Percentiles rank a stretch among this genome's conserved stretches.
Conservation (phyloP, 2,888 invertebrate species). For the Himalopsyche japonica region DNA sequence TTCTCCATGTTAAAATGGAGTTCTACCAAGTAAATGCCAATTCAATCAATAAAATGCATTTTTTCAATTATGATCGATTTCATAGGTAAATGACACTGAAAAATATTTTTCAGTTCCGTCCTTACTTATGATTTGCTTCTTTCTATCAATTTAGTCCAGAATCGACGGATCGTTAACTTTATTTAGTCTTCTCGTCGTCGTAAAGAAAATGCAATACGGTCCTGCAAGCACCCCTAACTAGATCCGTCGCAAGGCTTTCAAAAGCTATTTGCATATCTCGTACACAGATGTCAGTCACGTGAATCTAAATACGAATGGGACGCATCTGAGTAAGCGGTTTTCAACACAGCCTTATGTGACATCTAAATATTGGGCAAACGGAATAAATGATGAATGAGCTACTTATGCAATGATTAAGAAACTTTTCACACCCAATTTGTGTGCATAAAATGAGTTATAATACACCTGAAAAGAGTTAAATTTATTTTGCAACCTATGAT, state of each 20-base stretch:
- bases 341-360: not conserved
- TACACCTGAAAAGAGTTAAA: too few relatives aligned
- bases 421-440: not conserved
- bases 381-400: not conserved
- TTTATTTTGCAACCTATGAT: too few relatives aligned
- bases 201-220: not conserved
- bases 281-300: not conserved
- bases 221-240: not conserved
- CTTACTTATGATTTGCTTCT: too few relatives aligned
- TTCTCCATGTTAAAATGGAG: too few relatives aligned
- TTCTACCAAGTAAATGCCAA: too few relatives aligned
- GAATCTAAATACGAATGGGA: not conserved
- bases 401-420: not conserved
- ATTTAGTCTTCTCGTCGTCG: too few relatives aligned
- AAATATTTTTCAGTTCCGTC: too few relatives aligned
- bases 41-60: too few relatives aligned
- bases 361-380: not conserved
- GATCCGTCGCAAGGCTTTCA: not conserved
- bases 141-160: too few relatives aligned
- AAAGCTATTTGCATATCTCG: constrained; percentile 20
- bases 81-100: too few relatives aligned
- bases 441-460: not conserved
- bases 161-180: too few relatives aligned
- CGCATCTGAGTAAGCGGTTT: not conserved
- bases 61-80: too few relatives aligned